Base-by-base conservation (phyloP, 2,797 vertebrate species). In the Myotis findleyi region DNA sequence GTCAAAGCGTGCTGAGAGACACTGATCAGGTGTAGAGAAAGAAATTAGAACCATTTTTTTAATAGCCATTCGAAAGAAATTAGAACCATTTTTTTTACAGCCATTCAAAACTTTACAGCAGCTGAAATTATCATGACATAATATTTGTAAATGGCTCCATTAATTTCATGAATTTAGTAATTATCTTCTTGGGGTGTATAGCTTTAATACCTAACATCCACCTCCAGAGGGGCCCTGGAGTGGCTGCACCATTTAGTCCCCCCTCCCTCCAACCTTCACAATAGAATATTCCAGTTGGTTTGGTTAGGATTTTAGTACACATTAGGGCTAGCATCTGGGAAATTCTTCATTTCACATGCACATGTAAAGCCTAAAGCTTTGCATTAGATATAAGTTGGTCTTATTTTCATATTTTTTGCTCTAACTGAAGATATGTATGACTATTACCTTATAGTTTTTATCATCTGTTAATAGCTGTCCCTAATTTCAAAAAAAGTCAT, bases 341-440 rank as follows among this genome's bases (percentile, higher is more conserved):
- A 55, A 3, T 66, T 82, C 47, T 72, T 91, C 72, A 53, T 47
- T 93, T 75, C 6, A 10, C 7, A 27, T 23, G 3, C 0, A 18
- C n/a, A 30, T 64, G 25, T 11, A 86, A 94, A 95, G 82, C 36
- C 51, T 84, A 62, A 51, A 47, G 18, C 8, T 69, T 62, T 86
- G 33, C 4, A 71, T 83, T 75, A 86, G 20, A 71, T 73, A 71
- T 27, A 77, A 23, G 76, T 62, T 86, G 14, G 8, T 68, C 33
- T 82, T 33, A 75, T 75, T 84, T 89, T 85, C n/a, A 91, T 8
- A 36, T 62, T 44, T 53, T 95, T 90, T 69, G 27, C 41, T 82
- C 11, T 93, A 85, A 82, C 11, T 87, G 71, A 90, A 95, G 16
- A 21, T 33, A 81, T 18, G 7, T 7, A 53, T 94, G 47, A 59